Base-by-base conservation (phyloP, 2,113 vertebrate species). In the Crotalus viridis region DNA sequence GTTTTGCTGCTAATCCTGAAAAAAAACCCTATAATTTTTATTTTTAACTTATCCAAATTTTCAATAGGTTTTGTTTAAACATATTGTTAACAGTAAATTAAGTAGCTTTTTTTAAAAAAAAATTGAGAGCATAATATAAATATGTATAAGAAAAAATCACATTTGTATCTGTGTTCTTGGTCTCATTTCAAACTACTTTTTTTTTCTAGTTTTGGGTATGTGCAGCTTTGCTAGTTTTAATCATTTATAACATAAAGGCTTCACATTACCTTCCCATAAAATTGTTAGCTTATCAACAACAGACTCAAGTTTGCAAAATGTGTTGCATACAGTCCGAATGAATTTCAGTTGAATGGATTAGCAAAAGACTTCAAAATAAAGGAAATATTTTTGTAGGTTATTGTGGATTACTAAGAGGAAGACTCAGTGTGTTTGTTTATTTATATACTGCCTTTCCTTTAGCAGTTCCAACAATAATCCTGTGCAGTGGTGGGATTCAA, bases 221-320 rank as follows among this genome's bases (percentile, higher is more conserved):
- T 90, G 85, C 12, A 57, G 95, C 90, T 89, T 94, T 94, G 95
- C 52, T 94, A 92, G 33, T 87, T 74, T 57, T 43, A 91, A 33
- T 64, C 64, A 55, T 87, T 85, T 2, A 46, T 0, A 4, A 88
- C 33, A 93, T 91, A 94, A 96, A 94, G 13, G 85, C 33, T 54
- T 81, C 92, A 93, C 64, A 0, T 0, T n/a, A 92, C 3, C 17
- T 39, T 46, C 57, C 94, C 94, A 43, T 17, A 93, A 92, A 92
- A 94, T 5, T 88, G 89, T 13, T 88, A 95, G 93, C 93, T 94
- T 96, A 95, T 91, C 24, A 1, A 94, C 28, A 94, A 93, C 94
- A 91, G 2, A 52, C 85, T 17, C n/a, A 90, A 4, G 33, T 24
- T 95, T 64, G n/a, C 24, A 48, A 22, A 2, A 59, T 1, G 15